Conservation (phyloP, 2,888 invertebrate species). For the Tigriopus californicus region DNA sequence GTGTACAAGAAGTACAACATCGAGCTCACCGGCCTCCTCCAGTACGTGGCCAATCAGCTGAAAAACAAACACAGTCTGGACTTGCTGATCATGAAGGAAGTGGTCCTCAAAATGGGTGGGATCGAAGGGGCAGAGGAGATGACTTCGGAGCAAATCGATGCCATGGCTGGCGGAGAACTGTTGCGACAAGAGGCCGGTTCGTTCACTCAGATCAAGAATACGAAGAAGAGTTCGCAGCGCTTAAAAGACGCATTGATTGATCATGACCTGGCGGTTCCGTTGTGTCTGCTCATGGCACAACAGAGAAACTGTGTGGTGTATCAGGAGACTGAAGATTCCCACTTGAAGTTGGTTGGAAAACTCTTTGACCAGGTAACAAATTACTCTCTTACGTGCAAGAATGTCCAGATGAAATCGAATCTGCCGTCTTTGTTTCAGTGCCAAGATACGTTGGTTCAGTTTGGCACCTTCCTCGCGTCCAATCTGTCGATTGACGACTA, state of each 20-base stretch:
- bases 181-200: constrained; percentile 64
- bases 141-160: constrained; percentile 85
- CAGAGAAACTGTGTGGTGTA: constrained; percentile 90
- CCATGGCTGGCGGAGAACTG: constrained; percentile 90
- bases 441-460: constrained; percentile 93
- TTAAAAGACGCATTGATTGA: constrained; percentile 86
- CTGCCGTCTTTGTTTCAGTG: constrained; percentile 44
- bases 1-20: constrained; percentile 94
- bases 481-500: constrained; percentile 69
- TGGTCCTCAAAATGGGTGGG: constrained; percentile 98
- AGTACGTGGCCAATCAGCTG: constrained; percentile 90
- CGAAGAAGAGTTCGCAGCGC: constrained; percentile 79
- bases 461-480: constrained; percentile 83
- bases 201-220: constrained; percentile 46
- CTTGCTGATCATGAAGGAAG: constrained; percentile 25
- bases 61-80: constrained; percentile 56
- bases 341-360: constrained; percentile 53
- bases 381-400: constrained; percentile 1
- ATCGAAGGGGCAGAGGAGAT: constrained; percentile 92
- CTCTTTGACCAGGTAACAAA: constrained; percentile 40
- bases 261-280: constrained; percentile 74
- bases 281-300: constrained; percentile 88
- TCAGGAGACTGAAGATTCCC: constrained; percentile 28
- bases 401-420: neutral
- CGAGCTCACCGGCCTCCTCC: constrained; percentile 80